phyloP scores from a whole-genome alignment of 2,797 vertebrate genomes.

The Benthosema pterotum region DNA sequence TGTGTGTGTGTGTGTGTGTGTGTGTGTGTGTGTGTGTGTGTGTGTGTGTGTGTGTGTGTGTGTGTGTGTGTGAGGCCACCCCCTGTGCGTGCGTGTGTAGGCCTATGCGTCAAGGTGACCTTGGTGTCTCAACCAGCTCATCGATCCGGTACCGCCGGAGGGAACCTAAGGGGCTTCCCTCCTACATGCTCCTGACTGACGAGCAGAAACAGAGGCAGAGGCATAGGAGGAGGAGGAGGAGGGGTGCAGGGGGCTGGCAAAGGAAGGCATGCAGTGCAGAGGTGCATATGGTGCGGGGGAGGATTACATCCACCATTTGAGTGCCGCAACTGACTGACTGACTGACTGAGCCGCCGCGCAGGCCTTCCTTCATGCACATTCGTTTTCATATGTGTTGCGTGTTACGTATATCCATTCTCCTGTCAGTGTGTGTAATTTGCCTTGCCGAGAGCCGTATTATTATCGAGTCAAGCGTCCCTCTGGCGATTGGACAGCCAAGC shows the following conservation, averaged over 20 bases:
- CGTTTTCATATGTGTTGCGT: too few species aligned
- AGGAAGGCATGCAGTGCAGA: conserved; percentile 17
- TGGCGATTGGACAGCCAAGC: not conserved
- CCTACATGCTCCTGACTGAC: conserved; percentile 46
- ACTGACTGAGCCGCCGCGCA: too few species aligned
- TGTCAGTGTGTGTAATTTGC: conserved; percentile 29
- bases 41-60: not conserved
- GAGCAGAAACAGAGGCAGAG: conserved; percentile 1
- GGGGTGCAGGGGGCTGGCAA: not conserved
- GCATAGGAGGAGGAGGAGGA: conserved; percentile 15
- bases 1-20: conserved; percentile 18
- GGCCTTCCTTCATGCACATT: conserved; percentile 10
- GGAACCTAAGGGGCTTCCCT: conserved; percentile 58
- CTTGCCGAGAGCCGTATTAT: conserved; percentile 7
- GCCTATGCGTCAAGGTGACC: conserved; percentile 57
- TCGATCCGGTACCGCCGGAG: conserved; percentile 50
- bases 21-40: not conserved
- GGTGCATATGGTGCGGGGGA: conserved; percentile 54
- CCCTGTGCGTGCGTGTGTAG: too few species aligned
- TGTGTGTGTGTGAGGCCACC: not conserved
- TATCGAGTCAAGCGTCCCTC: too few species aligned
- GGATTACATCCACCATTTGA: conserved; percentile 13
- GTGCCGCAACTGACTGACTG: too few species aligned
- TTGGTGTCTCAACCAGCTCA: conserved; percentile 54
- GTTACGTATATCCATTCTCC: not conserved